Conservation (phyloP, 2,797 vertebrate genomes). For the Parotocinclus haroldoi region DNA sequence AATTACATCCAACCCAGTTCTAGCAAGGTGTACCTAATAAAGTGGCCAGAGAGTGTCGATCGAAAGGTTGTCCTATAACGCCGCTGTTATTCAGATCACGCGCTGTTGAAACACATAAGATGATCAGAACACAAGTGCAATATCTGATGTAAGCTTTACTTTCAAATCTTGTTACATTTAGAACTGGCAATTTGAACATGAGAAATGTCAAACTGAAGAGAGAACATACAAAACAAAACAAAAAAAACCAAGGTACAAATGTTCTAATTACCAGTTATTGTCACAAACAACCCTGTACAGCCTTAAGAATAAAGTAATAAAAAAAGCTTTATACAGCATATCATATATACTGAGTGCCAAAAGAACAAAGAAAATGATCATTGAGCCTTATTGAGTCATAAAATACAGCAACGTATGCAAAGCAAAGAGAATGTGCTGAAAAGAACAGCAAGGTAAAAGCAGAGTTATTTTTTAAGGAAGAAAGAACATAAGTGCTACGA, state of each 20-base stretch:
- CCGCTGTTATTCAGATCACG: too few species aligned
- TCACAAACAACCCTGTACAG: conserved; percentile 99
- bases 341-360: conserved; percentile 83
- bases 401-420: conserved; percentile 76
- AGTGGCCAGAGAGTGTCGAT: too few species aligned
- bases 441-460: conserved; percentile 71
- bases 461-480: conserved; percentile 53
- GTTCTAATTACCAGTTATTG: conserved; percentile 93
- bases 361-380: conserved; percentile 59
- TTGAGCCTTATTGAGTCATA: conserved; percentile 74
- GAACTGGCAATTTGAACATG: conserved; percentile 97
- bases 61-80: too few species aligned
- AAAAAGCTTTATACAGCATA: conserved; percentile 99
- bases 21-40: too few species aligned
- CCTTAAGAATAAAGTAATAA: conserved; percentile 91
- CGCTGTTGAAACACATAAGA: neutral
- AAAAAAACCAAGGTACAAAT: conserved; percentile 81
- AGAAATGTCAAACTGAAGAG: conserved; percentile 75
- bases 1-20: too few species aligned
- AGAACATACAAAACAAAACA: conserved; percentile 68
- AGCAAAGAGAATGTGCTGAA: conserved; percentile 76
- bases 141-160: conserved; percentile 98
- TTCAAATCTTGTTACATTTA: conserved; percentile 99
- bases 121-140: conserved; percentile 53
- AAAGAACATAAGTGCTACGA: conserved; percentile 67